Evolutionary conservation across 2,113 vertebrate genomes (phyloP), one percentile per base, ranked within the genome.

Genomic region (Notothenia coriiceps): DNA sequence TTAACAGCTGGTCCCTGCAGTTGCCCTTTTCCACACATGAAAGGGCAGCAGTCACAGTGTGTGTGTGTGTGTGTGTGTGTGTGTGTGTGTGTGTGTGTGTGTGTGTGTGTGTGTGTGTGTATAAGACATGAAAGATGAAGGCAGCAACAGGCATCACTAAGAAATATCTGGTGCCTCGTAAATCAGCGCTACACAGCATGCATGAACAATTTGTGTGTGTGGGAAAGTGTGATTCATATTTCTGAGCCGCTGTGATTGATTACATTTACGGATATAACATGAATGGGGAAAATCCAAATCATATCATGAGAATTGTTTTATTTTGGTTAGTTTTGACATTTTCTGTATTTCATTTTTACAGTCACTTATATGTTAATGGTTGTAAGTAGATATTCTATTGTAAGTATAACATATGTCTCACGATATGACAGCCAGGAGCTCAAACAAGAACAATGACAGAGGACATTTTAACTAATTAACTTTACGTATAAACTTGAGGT

Each of bases 1-100:
- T 92, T 93, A 95, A 96, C 97, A 97, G 96, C 96, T 97, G 97
- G 94, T 94, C 88, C 70, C 89, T 84, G 94, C 96, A 97, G 96
- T 98, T 97, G 96, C 94, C 95, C 93, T 88, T 89, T 82, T 84
- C 92, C 94, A 93, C 93, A 96, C 96, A 97, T 97, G 94, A 97
- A 97, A 97, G 96, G 92, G 91, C 86, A 95, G 95, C 89, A 92
- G 94, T 93, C 86, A 86, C 95, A 79, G 88, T 79, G 90, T 87
- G 74, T 85, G 29, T 60, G 54, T 55, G 59, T 77, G 62, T 72
- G 65, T 80, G 68, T 55, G 54, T 52, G 82, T 80, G 69, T 67
- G 78, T 20, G 46, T 59, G 59, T 47, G 56, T 77, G 64, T 71
- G 65, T 79, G 70, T 54, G 54, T 51, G 81, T 82, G 64, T 69